Conservation (phyloP, 2,113 vertebrate genomes). For the Euleptes europaea region DNA sequence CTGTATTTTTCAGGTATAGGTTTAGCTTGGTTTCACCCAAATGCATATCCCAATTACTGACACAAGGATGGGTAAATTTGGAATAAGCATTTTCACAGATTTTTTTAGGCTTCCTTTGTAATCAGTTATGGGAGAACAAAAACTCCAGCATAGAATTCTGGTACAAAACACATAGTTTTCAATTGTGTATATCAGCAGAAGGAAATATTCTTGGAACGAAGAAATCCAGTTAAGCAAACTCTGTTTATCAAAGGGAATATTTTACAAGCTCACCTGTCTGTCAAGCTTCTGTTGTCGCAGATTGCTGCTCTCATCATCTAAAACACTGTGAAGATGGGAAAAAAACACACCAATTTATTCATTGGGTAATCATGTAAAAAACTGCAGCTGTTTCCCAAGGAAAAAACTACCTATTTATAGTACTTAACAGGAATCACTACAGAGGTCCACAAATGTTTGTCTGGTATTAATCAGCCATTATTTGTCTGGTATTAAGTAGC, state of each 20-base stretch:
- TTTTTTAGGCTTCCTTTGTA: neutral
- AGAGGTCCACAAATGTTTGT: neutral
- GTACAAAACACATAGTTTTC: neutral
- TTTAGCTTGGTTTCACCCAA: too few relatives aligned
- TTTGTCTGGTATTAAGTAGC: neutral
- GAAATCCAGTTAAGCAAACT: neutral
- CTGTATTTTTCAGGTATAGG: too few relatives aligned
- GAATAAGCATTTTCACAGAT: neutral
- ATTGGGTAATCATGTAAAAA: neutral
- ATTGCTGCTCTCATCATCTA: conserved; percentile 96
- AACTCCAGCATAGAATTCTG: conserved; percentile 3
- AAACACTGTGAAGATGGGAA: conserved; percentile 83
- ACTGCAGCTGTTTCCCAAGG: neutral
- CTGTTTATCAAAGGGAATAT: neutral
- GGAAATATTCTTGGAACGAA: neutral
- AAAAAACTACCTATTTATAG: neutral
- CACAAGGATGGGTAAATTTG: neutral
- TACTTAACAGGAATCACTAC: neutral
- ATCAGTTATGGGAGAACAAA: neutral
- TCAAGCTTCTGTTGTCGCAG: conserved; percentile 97
- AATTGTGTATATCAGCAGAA: neutral
- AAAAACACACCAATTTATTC: neutral
- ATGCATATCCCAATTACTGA: too few relatives aligned
- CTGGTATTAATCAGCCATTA: neutral
- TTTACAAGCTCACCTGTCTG: conserved; percentile 86